phyloP scores from a whole-genome alignment of 2,888 invertebrate genomes.

The Sturmia bella region DNA sequence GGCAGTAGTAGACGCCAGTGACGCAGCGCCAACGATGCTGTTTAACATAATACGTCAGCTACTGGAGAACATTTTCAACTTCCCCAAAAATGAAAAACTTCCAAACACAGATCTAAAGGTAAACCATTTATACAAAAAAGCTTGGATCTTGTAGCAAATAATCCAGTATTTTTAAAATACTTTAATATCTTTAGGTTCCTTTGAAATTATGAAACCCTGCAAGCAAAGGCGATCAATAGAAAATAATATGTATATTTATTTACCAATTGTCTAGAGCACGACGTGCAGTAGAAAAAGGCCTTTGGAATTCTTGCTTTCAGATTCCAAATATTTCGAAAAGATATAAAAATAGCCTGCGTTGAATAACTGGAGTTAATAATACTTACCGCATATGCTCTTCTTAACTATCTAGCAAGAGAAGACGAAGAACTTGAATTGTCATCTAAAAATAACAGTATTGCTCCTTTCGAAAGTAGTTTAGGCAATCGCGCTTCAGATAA shows the following conservation, averaged over 20 bases:
- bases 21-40: slow-evolving; percentile 1
- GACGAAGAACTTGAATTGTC: neutral
- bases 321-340: slow-evolving; percentile 14
- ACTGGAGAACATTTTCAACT: slow-evolving; percentile 9
- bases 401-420: slow-evolving; percentile 1
- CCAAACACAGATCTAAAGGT: neutral
- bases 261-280: slow-evolving; percentile 5
- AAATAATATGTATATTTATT: slow-evolving; percentile 29
- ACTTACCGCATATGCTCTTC: neutral
- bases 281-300: slow-evolving; percentile 5
- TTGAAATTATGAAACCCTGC: neutral
- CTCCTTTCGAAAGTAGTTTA: slow-evolving; percentile 7
- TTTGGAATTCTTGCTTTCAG: slow-evolving; percentile 18
- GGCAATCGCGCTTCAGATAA: slow-evolving; percentile 1
- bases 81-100: neutral
- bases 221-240: neutral
- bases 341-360: neutral
- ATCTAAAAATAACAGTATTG: neutral
- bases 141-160: slow-evolving; percentile 23
- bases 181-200: neutral
- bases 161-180: slow-evolving; percentile 11
- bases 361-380: slow-evolving; percentile 20
- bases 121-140: neutral
- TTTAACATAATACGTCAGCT: neutral
- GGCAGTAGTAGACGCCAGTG: neutral